These are phyloP conservation scores for Halcyon senegalensis DNA, from an alignment of 2,113 vertebrate species.

Conservation along the genomic window DNA sequence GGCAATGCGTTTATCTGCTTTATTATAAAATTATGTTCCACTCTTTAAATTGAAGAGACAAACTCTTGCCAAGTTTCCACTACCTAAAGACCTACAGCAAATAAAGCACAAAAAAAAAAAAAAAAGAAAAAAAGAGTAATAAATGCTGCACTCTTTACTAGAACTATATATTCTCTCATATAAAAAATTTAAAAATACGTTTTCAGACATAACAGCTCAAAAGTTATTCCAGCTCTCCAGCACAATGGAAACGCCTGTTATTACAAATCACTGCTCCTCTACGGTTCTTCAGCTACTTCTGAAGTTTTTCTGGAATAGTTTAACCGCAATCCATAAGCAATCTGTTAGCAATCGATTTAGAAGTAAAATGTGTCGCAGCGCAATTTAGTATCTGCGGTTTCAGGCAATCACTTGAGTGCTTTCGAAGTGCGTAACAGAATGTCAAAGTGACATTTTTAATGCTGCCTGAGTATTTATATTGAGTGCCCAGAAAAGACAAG, in stretches of 20 bases:
- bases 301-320: conserved; percentile 14
- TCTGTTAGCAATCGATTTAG: conserved; percentile 12
- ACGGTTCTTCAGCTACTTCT: background rate
- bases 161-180: background rate
- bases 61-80: conserved; percentile 2
- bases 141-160: background rate
- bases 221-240: background rate
- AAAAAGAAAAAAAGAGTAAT: background rate
- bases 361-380: background rate
- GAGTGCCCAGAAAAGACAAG: background rate
- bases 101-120: background rate
- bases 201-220: background rate
- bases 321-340: conserved; percentile 29
- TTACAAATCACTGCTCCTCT: background rate
- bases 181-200: background rate
- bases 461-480: background rate
- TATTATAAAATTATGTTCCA: background rate
- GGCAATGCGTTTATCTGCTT: background rate
- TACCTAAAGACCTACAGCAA: background rate
- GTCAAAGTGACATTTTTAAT: conserved; percentile 14
- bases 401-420: conserved; percentile 38
- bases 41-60: background rate
- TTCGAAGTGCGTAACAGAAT: background rate
- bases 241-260: background rate
- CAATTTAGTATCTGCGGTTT: background rate